Evolutionary conservation across 2,888 invertebrate genomes (phyloP).

Genomic region (Rotaria macrura): DNA sequence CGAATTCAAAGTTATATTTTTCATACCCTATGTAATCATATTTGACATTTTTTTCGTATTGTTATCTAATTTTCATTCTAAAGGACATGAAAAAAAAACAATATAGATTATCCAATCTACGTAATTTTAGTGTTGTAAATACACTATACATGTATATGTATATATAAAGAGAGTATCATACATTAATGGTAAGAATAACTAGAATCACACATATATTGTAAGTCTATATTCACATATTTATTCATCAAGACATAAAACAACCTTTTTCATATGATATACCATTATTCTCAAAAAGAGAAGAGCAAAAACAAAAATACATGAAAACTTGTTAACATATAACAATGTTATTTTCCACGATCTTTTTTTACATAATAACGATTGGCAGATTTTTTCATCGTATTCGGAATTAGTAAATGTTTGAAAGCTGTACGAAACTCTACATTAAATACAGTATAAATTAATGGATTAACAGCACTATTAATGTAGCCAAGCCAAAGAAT

Average conservation of each 20-base stretch:
- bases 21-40: too few relatives aligned
- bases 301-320: too few relatives aligned
- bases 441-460: constrained; percentile 33
- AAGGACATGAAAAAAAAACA: too few relatives aligned
- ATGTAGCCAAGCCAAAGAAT: constrained; percentile 33
- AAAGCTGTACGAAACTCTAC: constrained; percentile 33
- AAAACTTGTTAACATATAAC: too few relatives aligned
- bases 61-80: too few relatives aligned
- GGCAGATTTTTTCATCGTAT: background rate
- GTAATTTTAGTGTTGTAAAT: too few relatives aligned
- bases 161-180: too few relatives aligned
- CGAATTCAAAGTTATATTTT: too few relatives aligned
- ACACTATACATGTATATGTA: too few relatives aligned
- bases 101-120: too few relatives aligned
- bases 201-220: background rate
- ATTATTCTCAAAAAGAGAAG: background rate
- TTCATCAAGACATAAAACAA: background rate
- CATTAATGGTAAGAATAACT: too few relatives aligned
- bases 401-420: background rate
- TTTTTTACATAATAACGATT: background rate
- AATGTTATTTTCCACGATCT: background rate
- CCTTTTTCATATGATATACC: background rate
- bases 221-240: background rate
- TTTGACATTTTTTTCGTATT: too few relatives aligned
- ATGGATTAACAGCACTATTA: constrained; percentile 32